Percentiles rank a stretch among this genome's conserved stretches.
Evolutionary conservation across 2,797 vertebrate species (phyloP).

Genomic region (Urophycis tenuis): DNA sequence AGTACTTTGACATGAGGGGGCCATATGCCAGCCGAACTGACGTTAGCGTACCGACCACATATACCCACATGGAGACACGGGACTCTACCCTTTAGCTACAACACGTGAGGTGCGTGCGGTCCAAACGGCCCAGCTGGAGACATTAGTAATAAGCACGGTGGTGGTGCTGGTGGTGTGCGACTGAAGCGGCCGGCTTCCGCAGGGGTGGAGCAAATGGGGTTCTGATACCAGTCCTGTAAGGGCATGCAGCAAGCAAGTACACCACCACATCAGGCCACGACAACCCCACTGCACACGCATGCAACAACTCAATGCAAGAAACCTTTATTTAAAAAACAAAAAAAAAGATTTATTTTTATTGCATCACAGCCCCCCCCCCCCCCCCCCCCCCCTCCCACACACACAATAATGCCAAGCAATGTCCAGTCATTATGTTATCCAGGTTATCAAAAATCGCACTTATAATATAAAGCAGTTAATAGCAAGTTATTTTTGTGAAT

Average conservation of each 20-base stretch:
- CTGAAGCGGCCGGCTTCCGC: conserved; percentile 79
- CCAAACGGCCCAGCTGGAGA: conserved; percentile 50
- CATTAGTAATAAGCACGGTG: conserved; percentile 61
- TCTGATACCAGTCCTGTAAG: conserved; percentile 82
- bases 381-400: too few species aligned
- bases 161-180: conserved; percentile 78
- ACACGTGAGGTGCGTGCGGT: conserved; percentile 15
- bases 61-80: not conserved
- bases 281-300: conserved; percentile 69
- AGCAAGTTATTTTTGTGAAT: conserved; percentile 27
- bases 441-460: conserved; percentile 17
- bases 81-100: not conserved
- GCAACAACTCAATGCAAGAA: conserved; percentile 76
- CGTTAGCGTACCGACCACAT: not conserved
- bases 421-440: conserved; percentile 26
- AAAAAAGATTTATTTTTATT: conserved; percentile 9
- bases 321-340: conserved; percentile 14
- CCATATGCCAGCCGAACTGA: not conserved
- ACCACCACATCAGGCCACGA: conserved; percentile 83
- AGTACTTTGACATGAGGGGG: not conserved
- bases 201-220: conserved; percentile 79
- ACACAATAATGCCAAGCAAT: conserved; percentile 10
- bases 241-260: conserved; percentile 95
- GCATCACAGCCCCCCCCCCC: not conserved
- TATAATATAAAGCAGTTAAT: conserved; percentile 5